A percentile compares a stretch with the other conserved stretches of the same genome.
Evolutionary conservation across 2,797 vertebrate genomes (phyloP).

Genomic region (Mus spretus): DNA sequence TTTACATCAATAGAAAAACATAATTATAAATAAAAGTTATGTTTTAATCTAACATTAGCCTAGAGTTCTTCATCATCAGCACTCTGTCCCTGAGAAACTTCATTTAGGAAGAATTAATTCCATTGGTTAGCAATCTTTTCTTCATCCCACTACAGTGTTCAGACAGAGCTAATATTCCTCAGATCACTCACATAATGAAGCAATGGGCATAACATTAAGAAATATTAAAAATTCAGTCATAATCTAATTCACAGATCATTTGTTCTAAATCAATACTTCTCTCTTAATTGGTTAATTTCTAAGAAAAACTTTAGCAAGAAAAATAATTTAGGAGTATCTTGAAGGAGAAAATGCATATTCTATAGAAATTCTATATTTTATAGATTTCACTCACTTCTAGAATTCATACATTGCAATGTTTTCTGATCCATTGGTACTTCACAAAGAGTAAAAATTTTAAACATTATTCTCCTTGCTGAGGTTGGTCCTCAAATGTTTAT

Average conservation of each 20-base stretch:
- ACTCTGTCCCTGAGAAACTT: slow-evolving; percentile 38
- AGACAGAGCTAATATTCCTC: slow-evolving; percentile 40
- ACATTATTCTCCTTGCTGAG: neutral
- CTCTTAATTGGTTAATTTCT: slow-evolving; percentile 58
- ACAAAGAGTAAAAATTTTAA: slow-evolving; percentile 50
- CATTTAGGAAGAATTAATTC: slow-evolving; percentile 43
- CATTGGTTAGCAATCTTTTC: neutral
- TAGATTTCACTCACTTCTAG: slow-evolving; percentile 34
- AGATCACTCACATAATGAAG: slow-evolving; percentile 63
- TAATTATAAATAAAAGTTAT: slow-evolving; percentile 59
- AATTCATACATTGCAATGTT: neutral
- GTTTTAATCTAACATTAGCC: slow-evolving; percentile 49
- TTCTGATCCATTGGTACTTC: neutral
- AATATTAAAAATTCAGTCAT: slow-evolving; percentile 63
- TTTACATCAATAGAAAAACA: slow-evolving; percentile 40
- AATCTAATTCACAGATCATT: slow-evolving; percentile 42
- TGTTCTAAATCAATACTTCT: slow-evolving; percentile 52
- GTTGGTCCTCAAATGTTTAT: neutral
- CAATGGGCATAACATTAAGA: slow-evolving; percentile 37
- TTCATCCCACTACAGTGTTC: slow-evolving; percentile 12
- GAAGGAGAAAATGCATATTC: slow-evolving; percentile 25
- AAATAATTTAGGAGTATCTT: slow-evolving; percentile 53
- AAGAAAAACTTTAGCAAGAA: slow-evolving; percentile 56
- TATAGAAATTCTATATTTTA: slow-evolving; percentile 58
- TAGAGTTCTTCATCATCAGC: slow-evolving; percentile 40